A percentile compares a stretch with the other conserved stretches of the same genome.
Conservation (phyloP, 2,797 vertebrate genomes). For the Meda fulgida region DNA sequence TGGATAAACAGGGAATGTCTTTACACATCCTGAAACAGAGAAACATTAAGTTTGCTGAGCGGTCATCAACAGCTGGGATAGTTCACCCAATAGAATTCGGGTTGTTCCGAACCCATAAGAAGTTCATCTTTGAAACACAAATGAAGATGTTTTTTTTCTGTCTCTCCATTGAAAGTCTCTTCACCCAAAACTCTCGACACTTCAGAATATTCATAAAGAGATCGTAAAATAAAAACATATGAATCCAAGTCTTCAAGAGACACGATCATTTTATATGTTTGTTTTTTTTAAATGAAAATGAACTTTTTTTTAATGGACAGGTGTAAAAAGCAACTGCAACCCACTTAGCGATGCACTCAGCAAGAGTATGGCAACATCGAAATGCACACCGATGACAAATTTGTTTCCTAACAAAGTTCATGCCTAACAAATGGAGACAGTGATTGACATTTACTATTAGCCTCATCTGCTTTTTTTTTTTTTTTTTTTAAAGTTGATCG, state of each 20-base stretch:
- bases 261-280: neutral
- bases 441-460: neutral
- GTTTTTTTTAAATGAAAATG: no score
- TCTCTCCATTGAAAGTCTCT: neutral
- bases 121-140: neutral
- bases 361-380: neutral
- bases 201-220: neutral
- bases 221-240: neutral
- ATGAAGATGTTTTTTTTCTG: neutral
- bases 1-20: neutral
- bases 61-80: neutral
- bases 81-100: neutral
- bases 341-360: neutral
- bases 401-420: neutral
- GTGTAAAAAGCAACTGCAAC: neutral
- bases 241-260: neutral
- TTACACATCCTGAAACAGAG: neutral
- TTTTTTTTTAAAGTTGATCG: neutral
- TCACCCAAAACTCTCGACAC: neutral
- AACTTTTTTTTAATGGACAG: neutral
- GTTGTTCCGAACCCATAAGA: neutral
- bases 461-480: neutral
- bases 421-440: neutral
- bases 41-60: neutral
- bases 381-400: neutral